Base-by-base conservation (phyloP, 1,140 invertebrate species). In the Bradysia coprophila region DNA sequence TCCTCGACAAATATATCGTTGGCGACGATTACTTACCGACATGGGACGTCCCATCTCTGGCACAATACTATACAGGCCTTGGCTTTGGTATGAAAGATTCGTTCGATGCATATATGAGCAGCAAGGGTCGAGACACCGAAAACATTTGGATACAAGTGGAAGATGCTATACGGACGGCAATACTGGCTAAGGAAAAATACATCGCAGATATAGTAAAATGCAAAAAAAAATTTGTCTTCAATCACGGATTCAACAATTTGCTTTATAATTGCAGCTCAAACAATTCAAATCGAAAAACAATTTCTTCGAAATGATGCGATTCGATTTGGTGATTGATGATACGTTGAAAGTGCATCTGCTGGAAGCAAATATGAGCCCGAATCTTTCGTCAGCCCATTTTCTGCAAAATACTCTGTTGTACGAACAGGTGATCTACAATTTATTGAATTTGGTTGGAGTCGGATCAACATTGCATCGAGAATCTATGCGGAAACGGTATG, bases 311-410 rank as follows among this genome's bases (percentile, higher is more conserved):
- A 67, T 97, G 60, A 80, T 94, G 56, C 70, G 93, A 38, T 87
- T 97, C 54, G 93, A 97, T 62, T 82, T 97, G 59, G 77, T 92
- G 0, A 64, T 96, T 5, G 90, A 96, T 59, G 80, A 90, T 49
- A 63, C 93, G 38, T 54, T 95, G 0, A 84, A 87, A 38, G 80
- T 95, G 2, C 87, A 77, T 52, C 63, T 94, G 2, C 81, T 97
- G 75, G 93, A 97, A 63, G 92, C 88, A 1, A 98, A 98, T 57
- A 97, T 97, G 93, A 94, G 89, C 21, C 94, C 93, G 0, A 97
- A 98, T 67, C 67, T 97, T 19, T 93, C 88, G 0, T 94, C 91
- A 0, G 78, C 79, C 1, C 91, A 98, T 64, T 97, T 84, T 60
- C 75, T 78, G 33, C 78, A 76, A 1, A 97, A 97, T 59, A 73